These are phyloP conservation scores for Lasioglossum figueresi DNA, from an alignment of 2,888 invertebrate species.

Conservation along the genomic window DNA sequence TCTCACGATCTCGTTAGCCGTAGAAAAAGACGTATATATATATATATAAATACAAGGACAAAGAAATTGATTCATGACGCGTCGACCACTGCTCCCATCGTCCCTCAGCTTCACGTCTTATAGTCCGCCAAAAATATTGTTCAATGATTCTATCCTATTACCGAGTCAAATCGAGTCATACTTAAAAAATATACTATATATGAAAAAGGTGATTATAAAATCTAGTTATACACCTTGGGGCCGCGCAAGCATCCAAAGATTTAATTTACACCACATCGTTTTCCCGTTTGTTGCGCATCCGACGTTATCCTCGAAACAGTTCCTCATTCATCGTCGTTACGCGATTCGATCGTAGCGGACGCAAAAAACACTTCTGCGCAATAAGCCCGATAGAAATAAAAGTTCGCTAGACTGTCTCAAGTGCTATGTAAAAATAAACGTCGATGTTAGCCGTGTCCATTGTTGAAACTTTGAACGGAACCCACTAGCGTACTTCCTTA, in stretches of 20 bases:
- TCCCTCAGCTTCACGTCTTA: conserved; percentile 40
- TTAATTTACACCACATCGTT: conserved; percentile 61
- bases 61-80: conserved; percentile 57
- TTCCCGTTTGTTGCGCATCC: conserved; percentile 8
- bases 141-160: conserved; percentile 50
- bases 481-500: neutral
- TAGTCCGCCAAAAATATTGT: conserved; percentile 55
- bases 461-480: conserved; percentile 11
- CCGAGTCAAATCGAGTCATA: conserved; percentile 65
- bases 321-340: conserved; percentile 36
- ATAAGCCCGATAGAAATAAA: conserved; percentile 25
- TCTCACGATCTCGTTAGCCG: conserved; percentile 71
- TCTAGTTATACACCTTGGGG: conserved; percentile 72
- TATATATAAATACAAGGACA: conserved; percentile 59
- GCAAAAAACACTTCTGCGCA: conserved; percentile 24
- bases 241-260: conserved; percentile 65
- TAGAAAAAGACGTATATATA: conserved; percentile 67
- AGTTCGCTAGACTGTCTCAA: conserved; percentile 21
- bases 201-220: conserved; percentile 80
- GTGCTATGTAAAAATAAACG: conserved; percentile 23
- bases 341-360: conserved; percentile 32
- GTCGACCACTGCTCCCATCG: conserved; percentile 20
- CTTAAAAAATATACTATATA: conserved; percentile 77
- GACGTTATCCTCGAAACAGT: conserved; percentile 32
- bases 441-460: conserved; percentile 9